Evolutionary conservation across 2,888 invertebrate species (phyloP), one percentile per base, ranked within the genome.

Genomic region (Laspeyria flexula): DNA sequence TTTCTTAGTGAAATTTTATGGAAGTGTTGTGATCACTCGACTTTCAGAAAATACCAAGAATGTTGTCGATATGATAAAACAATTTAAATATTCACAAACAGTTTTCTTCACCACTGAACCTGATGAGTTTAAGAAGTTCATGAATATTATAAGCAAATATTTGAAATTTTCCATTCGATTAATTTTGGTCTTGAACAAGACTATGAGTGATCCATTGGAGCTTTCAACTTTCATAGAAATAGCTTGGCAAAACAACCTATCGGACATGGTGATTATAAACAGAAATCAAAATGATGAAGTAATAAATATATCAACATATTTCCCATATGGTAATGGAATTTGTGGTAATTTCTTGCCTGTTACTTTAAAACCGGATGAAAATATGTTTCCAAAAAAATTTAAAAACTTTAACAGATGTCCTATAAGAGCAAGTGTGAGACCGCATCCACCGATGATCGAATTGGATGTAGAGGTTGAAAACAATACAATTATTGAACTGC

Each of bases 331-430:
- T 10, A 54, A 68, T 3, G 73, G 70, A 11, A 48, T 48, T 12
- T 88, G 87, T 57, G 69, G 58, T 1, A 73, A 84, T 43, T 65
- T 60, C 21, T 65, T 67, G 3, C 77, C 84, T 1, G 62, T 80
- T 1, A 25, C 43, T 37, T 37, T 83, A 23, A 60, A 65, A 3
- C 6, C 33, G 10, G 49, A 69, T 7, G 46, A 56, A 13, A 48
- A 60, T 7, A 57, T 73, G 33, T 85, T 83, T 63, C 74, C 76
- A 1, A 73, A 57, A 29, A 88, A 86, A 55, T 83, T 75, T 48
- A 51, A 33, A 0, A 81, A 86, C 56, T 85, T 85, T 46, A 50
- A 83, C 30, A 65, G 72, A 18, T 88, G 87, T 52, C 77, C 81
- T 3, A 65, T 84, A 3, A 75, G 60, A 63, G 54, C 70, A 0